phyloP scores from a whole-genome alignment of 2,797 vertebrate species.

The Vespertilio murinus region DNA sequence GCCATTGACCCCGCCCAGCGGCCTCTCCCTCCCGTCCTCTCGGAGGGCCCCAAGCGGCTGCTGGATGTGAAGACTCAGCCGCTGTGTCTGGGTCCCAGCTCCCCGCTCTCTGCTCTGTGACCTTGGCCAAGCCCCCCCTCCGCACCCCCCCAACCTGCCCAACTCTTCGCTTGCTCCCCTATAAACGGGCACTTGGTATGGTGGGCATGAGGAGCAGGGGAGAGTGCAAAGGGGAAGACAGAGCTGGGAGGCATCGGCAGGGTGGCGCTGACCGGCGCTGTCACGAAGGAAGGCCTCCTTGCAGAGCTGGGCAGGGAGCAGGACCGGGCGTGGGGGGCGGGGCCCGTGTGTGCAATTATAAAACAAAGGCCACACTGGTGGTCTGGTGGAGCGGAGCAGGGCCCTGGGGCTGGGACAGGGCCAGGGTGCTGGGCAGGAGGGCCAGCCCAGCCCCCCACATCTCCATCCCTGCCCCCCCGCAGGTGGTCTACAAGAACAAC shows the following conservation, averaged over 20 bases:
- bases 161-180: background rate
- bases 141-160: background rate
- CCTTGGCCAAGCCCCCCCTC: background rate
- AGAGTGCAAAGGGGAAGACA: background rate
- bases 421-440: background rate
- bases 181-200: background rate
- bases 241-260: background rate
- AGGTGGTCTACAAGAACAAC: constrained; percentile 98
- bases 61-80: background rate
- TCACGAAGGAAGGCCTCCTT: background rate
- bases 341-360: background rate
- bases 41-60: background rate
- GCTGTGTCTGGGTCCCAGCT: background rate
- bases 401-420: fast-evolving
- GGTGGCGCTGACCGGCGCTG: fast-evolving
- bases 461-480: background rate
- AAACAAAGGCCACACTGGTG: background rate
- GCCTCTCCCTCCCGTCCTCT: background rate
- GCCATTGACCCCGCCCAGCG: background rate
- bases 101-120: background rate
- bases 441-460: background rate
- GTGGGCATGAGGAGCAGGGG: background rate
- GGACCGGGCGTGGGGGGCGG: background rate
- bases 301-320: background rate
- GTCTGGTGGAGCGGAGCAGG: background rate